Base-by-base conservation (phyloP, 2,888 invertebrate genomes). In the Cephus pulcher region DNA sequence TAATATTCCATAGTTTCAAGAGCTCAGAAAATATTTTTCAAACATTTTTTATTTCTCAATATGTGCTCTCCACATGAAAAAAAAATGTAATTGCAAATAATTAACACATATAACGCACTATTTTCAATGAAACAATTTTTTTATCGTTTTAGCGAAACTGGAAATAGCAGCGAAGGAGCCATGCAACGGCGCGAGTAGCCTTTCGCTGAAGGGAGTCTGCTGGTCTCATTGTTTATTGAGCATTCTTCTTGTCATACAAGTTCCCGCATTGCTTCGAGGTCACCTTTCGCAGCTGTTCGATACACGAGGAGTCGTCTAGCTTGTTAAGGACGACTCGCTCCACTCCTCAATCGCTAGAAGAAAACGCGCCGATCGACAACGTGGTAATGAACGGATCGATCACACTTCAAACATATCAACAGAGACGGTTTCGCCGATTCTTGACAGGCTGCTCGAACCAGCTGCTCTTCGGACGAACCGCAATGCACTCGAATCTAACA, bases 161-260 rank as follows among this genome's bases (percentile, higher is more conserved):
- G 90, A 91, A 30, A 86, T 88, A 80, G 82, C 82, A 35, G 84
- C 90, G 73, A 89, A 90, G 82, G 89, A 89, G 71, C 87, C 89
- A 40, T 91, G 91, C 86, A 90, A 88, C 83, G 88, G 90, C 40
- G 84, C 87, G 71, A 80, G 80, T 79, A 78, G 84, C 71, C 73
- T 6, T 30, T 71, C 71, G 32, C 33, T 32, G 71, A 1, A 32
- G 9, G 69, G 74, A 34, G n/a, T 74, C 1, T n/a, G n/a, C 12
- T 33, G 71, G 71, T 71, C 15, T 71, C 32, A 71, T 30, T 56
- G 56, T 23, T 23, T 56, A 23, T 56, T 56, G 40, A 56, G 40
- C 40, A 15, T 12, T 32, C 30, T 71, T 71, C 33, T 71, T 71
- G 33, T 71, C 1, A 6, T 71, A 33, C 32, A 33, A 71, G 71